These are phyloP conservation scores for Theristicus caerulescens DNA, from an alignment of 2,113 vertebrate species.

Conservation along the genomic window DNA sequence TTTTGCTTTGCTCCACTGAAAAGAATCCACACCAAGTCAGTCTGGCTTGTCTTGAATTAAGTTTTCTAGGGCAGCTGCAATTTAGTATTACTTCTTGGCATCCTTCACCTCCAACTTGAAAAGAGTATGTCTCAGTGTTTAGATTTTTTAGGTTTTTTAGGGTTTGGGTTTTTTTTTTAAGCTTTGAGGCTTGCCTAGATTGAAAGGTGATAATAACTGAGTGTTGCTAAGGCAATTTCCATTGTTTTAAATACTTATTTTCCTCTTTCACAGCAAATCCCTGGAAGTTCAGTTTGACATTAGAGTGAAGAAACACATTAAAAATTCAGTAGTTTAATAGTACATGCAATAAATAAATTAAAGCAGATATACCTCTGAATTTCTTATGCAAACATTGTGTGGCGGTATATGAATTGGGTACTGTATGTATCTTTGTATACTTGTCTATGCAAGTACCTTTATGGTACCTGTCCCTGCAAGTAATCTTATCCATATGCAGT, in stretches of 20 bases:
- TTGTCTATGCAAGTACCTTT: constrained; percentile 25
- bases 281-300: not conserved
- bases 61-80: not conserved
- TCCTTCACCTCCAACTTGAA: not conserved
- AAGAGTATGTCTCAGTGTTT: not conserved
- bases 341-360: not conserved
- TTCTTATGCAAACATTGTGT: not conserved
- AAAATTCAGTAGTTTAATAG: not conserved
- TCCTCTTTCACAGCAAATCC: not conserved
- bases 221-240: not conserved
- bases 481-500: not conserved
- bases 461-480: constrained; percentile 5
- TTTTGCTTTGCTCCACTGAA: not conserved
- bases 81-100: not conserved
- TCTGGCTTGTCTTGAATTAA: not conserved
- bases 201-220: not conserved
- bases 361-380: not conserved
- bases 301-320: not conserved
- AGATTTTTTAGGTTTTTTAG: not conserved
- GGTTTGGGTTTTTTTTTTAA: not conserved
- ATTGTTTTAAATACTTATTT: not conserved
- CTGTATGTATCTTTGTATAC: not conserved
- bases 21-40: not conserved
- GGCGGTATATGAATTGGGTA: not conserved
- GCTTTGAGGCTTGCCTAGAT: not conserved